phyloP scores from a whole-genome alignment of 2,888 invertebrate species.

The Andrena bucephala region DNA sequence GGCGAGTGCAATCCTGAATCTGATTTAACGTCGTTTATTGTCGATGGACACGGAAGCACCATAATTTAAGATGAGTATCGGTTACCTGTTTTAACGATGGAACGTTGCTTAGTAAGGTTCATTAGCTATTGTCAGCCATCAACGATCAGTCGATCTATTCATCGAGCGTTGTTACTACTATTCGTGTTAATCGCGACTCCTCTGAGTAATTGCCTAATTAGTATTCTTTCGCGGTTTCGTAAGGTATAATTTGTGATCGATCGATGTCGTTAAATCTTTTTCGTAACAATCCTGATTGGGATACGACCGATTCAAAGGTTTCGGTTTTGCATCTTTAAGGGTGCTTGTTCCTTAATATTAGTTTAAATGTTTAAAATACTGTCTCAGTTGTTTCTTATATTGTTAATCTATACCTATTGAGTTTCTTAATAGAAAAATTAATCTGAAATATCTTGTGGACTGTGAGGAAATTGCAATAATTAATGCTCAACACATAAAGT shows the following conservation, averaged over 20 bases:
- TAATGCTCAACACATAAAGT: neutral
- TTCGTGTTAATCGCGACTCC: conserved; percentile 44
- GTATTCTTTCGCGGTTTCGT: conserved; percentile 36
- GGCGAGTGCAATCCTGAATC: conserved; percentile 46
- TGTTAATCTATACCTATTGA: neutral
- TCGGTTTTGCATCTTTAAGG: neutral
- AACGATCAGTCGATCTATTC: conserved; percentile 31
- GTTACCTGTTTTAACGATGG: conserved; percentile 42
- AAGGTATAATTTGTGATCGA: conserved; percentile 32
- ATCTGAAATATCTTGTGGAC: too few relatives aligned
- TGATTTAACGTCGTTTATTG: conserved; percentile 39
- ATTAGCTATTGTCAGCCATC: conserved; percentile 37
- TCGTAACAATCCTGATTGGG: conserved; percentile 1
- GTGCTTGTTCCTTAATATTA: too few relatives aligned
- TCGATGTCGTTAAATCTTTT: conserved; percentile 14
- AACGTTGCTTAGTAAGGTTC: conserved; percentile 30
- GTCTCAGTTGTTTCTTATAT: neutral
- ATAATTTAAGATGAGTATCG: conserved; percentile 53
- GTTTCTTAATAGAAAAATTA: too few relatives aligned
- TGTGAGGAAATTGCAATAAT: neutral
- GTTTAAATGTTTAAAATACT: neutral
- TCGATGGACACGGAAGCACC: conserved; percentile 33
- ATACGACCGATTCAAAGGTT: neutral
- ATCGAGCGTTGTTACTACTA: conserved; percentile 42
- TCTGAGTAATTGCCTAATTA: conserved; percentile 50